These are phyloP conservation scores for Sussaba pulchella DNA, from an alignment of 2,888 invertebrate genomes.

Conservation along the genomic window DNA sequence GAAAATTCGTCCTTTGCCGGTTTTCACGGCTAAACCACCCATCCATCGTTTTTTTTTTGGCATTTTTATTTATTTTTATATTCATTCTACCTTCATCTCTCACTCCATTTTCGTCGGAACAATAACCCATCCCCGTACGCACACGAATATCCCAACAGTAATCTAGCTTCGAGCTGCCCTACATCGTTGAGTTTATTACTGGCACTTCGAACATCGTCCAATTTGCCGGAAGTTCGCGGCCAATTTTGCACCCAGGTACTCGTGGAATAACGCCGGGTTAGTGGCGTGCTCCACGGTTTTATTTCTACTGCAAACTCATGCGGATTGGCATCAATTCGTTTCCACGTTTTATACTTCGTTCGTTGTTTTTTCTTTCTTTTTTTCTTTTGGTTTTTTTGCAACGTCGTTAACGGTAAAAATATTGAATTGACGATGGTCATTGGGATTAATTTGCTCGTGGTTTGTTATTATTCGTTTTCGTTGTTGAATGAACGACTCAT, in stretches of 20 bases:
- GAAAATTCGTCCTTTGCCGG: slow-evolving; percentile 35
- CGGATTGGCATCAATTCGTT: slow-evolving; percentile 28
- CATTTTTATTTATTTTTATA: background rate
- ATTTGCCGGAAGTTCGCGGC: slow-evolving; percentile 74
- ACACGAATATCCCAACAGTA: slow-evolving; percentile 4
- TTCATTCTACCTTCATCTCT: slow-evolving; percentile 37
- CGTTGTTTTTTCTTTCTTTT: too few species aligned
- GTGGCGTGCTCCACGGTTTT: slow-evolving; percentile 12
- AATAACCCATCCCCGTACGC: slow-evolving; percentile 45
- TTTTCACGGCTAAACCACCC: background rate
- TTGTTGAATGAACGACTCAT: too few species aligned
- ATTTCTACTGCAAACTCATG: slow-evolving; percentile 21
- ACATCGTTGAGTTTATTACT: slow-evolving; percentile 71
- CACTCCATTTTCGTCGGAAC: slow-evolving; percentile 35
- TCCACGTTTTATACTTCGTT: slow-evolving; percentile 8
- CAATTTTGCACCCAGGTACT: slow-evolving; percentile 68
- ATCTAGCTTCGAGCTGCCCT: slow-evolving; percentile 1
- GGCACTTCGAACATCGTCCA: slow-evolving; percentile 60
- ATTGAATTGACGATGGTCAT: too few species aligned
- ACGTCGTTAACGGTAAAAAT: too few species aligned
- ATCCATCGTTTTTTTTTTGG: background rate
- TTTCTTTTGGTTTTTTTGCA: too few species aligned
- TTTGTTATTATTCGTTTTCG: too few species aligned
- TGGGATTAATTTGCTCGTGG: too few species aligned
- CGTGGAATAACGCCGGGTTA: slow-evolving; percentile 35